phyloP scores from a whole-genome alignment of 2,888 invertebrate species.

The Dichetophora obliterata region DNA sequence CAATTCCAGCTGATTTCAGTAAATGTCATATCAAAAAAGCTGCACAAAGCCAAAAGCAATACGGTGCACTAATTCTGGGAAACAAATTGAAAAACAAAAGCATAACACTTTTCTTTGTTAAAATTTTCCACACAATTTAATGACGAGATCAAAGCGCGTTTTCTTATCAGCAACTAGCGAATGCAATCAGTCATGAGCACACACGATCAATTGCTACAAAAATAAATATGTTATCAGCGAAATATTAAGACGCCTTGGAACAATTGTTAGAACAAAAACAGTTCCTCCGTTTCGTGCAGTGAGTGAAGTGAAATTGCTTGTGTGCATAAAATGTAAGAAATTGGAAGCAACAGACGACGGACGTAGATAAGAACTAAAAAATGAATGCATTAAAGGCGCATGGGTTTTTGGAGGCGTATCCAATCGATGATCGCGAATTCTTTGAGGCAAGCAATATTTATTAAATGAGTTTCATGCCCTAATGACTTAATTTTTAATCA shows the following conservation, averaged over 20 bases:
- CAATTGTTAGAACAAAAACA: no score
- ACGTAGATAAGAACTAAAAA: background rate
- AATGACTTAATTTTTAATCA: background rate
- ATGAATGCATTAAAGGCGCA: conserved; percentile 37
- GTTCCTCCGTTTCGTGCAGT: no score
- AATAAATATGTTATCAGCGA: background rate
- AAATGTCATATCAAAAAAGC: background rate
- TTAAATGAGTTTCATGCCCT: no score
- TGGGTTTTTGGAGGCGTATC: conserved; percentile 52
- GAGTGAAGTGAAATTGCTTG: background rate
- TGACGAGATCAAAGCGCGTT: no score
- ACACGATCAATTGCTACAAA: background rate
- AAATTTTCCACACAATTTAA: background rate
- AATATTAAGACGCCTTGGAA: no score
- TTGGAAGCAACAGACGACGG: no score
- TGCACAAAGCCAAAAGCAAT: background rate
- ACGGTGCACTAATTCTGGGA: no score
- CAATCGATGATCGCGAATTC: conserved; percentile 50
- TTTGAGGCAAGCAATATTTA: conserved; percentile 50
- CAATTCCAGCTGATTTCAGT: conserved; percentile 13
- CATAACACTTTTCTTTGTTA: background rate
- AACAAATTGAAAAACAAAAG: background rate
- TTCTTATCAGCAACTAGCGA: no score
- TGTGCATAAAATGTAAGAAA: no score
- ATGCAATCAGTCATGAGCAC: background rate